Percentiles rank a stretch among this genome's conserved stretches.
Evolutionary conservation across 2,888 invertebrate genomes (phyloP).

Genomic region (Ornithoptera alexandrae): DNA sequence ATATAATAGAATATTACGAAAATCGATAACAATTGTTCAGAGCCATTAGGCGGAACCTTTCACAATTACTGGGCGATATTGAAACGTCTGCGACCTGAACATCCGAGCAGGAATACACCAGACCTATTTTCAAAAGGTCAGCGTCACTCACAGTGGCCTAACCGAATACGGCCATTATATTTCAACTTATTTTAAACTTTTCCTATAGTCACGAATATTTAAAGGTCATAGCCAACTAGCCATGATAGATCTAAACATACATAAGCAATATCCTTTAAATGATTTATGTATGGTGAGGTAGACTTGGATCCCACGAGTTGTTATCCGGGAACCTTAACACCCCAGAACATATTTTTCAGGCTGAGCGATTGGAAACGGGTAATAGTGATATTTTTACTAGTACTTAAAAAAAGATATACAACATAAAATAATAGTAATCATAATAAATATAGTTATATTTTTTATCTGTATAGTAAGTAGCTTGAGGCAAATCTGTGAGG

Average conservation of each 20-base stretch:
- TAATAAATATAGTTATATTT: too few species aligned
- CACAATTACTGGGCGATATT: neutral
- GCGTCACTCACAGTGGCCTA: constrained; percentile 28
- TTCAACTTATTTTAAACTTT: constrained; percentile 36
- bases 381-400: too few species aligned
- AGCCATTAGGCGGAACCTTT: constrained; percentile 5
- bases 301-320: too few species aligned
- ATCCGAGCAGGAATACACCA: constrained; percentile 28
- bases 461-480: too few species aligned
- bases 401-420: too few species aligned
- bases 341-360: too few species aligned
- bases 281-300: too few species aligned
- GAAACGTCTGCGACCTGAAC: constrained; percentile 1
- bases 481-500: too few species aligned
- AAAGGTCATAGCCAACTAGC: constrained; percentile 30
- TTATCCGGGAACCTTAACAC: too few species aligned
- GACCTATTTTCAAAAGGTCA: constrained; percentile 36
- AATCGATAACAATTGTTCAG: neutral
- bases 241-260: constrained; percentile 31
- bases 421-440: too few species aligned
- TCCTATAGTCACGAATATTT: constrained; percentile 31
- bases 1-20: neutral
- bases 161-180: constrained; percentile 36
- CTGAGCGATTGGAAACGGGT: too few species aligned
- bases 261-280: constrained; percentile 5